Base-by-base conservation (phyloP, 2,797 vertebrate genomes). In the Alectoris magna region DNA sequence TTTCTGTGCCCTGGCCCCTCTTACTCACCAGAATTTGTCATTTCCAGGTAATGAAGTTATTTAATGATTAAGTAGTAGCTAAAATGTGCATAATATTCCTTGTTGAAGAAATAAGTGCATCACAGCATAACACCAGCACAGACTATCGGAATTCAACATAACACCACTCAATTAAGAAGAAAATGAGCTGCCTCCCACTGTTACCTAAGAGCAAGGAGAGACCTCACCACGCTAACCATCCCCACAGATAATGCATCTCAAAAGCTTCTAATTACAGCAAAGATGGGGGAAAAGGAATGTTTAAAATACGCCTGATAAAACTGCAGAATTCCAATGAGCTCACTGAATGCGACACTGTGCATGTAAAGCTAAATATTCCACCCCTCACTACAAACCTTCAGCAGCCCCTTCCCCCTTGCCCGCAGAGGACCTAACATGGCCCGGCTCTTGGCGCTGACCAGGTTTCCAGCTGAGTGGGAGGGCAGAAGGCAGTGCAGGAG, bases 121-220 rank as follows among this genome's bases (percentile, higher is more conserved):
- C 14, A 2, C 79, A 80, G 79, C 39, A 66, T 55, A 68, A 64
- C 41, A 4, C 27, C 31, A 63, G 21, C 58, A 55, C n/a, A 31
- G 11, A 13, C n/a, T 51, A 44, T 10, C 22, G 0, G 21, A 90
- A 74, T 34, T 60, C 63, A 78, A 22, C 64, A 51, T 2, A 63
- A 16, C 62, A 38, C 56, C 56, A 81, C 84, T 87, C 89, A 82
- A 72, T 94, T 88, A 86, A 55, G 41, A 69, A 14, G 22, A 34
- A 84, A 95, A 94, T 88, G 64, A 59, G n/a, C 63, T 90, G 76
- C 67, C 83, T 90, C 88, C 83, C 67, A 39, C 77, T 84, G 90
- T 56, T 91, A 90, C 48, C 69, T 31, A 44, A 75, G 84, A 63
- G 67, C 0, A 0, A 80, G 55, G 44, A 71, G 56, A 92, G 56